These are phyloP conservation scores for Clepsis dumicolana DNA, from an alignment of 2,888 invertebrate species.

Conservation along the genomic window DNA sequence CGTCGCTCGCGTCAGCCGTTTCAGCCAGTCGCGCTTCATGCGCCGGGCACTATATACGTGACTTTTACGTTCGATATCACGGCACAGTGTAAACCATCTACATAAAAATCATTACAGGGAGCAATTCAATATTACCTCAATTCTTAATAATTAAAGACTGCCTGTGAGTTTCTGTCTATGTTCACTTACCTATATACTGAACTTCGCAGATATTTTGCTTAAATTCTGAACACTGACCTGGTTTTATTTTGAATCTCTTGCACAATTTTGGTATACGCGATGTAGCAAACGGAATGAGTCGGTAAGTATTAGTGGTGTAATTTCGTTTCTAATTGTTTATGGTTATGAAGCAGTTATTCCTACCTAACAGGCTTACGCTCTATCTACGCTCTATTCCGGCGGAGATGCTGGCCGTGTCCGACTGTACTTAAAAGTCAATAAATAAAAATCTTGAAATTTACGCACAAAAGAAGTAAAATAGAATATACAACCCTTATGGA, in stretches of 20 bases:
- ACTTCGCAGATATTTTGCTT: background rate
- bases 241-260: slow-evolving; percentile 24
- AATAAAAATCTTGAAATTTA: too few relatives aligned
- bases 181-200: background rate
- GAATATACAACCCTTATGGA: too few relatives aligned
- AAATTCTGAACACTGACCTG: slow-evolving; percentile 1
- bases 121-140: background rate
- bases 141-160: background rate
- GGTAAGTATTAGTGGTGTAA: slow-evolving; percentile 14
- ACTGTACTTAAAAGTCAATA: too few relatives aligned
- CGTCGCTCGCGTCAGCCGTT: slow-evolving; percentile 20
- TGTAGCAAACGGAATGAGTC: slow-evolving; percentile 1
- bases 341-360: too few relatives aligned
- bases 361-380: too few relatives aligned
- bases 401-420: too few relatives aligned
- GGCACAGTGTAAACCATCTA: slow-evolving; percentile 2
- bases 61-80: background rate
- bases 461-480: too few relatives aligned
- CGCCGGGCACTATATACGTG: slow-evolving; percentile 6
- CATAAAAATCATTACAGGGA: slow-evolving; percentile 20
- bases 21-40: slow-evolving; percentile 39
- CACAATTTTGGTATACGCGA: slow-evolving; percentile 9
- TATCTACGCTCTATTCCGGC: too few relatives aligned
- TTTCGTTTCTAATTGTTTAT: background rate
- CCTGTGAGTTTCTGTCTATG: background rate